Evolutionary conservation across 2,113 vertebrate genomes (phyloP).

Genomic region (Engraulis encrasicolus): DNA sequence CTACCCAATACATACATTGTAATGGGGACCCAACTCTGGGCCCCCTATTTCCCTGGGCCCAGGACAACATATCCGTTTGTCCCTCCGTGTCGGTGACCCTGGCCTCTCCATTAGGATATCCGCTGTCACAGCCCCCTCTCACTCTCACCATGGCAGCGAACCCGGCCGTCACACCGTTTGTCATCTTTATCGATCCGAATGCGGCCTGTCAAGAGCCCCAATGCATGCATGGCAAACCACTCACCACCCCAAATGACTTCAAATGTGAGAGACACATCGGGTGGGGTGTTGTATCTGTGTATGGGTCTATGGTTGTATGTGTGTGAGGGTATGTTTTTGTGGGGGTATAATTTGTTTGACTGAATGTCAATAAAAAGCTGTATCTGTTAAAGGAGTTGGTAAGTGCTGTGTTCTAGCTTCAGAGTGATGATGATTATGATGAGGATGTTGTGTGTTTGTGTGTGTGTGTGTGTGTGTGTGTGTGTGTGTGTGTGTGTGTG

Average conservation of each 20-base stretch:
- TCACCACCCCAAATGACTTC: slow-evolving; percentile 53
- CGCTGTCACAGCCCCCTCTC: slow-evolving; percentile 23
- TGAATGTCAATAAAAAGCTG: too few species aligned
- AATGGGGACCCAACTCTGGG: too few species aligned
- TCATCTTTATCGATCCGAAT: slow-evolving; percentile 45
- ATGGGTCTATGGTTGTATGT: too few species aligned
- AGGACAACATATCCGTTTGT: too few species aligned
- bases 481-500: background rate
- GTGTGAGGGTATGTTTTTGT: background rate
- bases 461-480: background rate
- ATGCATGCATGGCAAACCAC: slow-evolving; percentile 56
- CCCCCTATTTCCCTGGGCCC: too few species aligned
- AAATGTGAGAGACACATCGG: background rate
- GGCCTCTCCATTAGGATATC: slow-evolving; percentile 38
- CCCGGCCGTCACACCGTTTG: slow-evolving; percentile 26
- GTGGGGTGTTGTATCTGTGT: slow-evolving; percentile 51
- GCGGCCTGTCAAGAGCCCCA: slow-evolving; percentile 25
- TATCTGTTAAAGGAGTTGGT: too few species aligned
- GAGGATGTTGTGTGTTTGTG: too few species aligned
- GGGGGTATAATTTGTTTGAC: background rate
- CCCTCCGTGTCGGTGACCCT: too few species aligned
- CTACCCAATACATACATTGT: too few species aligned
- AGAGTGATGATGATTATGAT: too few species aligned
- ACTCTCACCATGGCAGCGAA: slow-evolving; percentile 1
- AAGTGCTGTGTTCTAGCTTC: too few species aligned